Evolutionary conservation across 2,888 invertebrate genomes (phyloP).

Genomic region (Acanthococcus lagerstroemiae): DNA sequence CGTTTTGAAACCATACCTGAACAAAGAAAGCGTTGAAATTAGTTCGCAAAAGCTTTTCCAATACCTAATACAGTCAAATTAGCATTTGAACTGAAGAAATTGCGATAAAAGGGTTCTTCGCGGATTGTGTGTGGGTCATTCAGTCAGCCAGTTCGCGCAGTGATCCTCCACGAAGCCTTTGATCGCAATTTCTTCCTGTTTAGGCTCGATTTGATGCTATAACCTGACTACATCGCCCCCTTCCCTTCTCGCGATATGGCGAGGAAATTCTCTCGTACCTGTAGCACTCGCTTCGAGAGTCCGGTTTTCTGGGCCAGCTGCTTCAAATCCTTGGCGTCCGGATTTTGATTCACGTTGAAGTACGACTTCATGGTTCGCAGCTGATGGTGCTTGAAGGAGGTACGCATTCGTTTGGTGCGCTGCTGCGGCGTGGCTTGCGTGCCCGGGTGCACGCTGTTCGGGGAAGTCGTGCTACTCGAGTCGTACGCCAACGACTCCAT

Average conservation of each 20-base stretch:
- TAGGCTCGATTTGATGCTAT: too few species aligned
- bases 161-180: too few species aligned
- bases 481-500: constrained; percentile 67
- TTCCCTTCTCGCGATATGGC: neutral
- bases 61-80: too few species aligned
- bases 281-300: constrained; percentile 90
- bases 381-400: constrained; percentile 98
- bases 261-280: constrained; percentile 53
- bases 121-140: too few species aligned
- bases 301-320: constrained; percentile 98
- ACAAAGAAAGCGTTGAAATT: neutral
- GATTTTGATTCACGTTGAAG: constrained; percentile 97
- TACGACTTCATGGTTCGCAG: constrained; percentile 98
- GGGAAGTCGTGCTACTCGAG: constrained; percentile 37
- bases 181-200: too few species aligned
- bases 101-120: too few species aligned
- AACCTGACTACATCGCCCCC: too few species aligned
- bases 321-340: constrained; percentile 97
- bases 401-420: constrained; percentile 90
- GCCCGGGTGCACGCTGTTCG: constrained; percentile 31
- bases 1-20: constrained; percentile 99
- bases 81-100: too few species aligned
- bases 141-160: too few species aligned
- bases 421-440: constrained; percentile 34
- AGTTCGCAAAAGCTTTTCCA: too few species aligned